Percentiles rank a stretch among this genome's conserved stretches.
phyloP scores from a whole-genome alignment of 2,113 vertebrate genomes.

The Misgurnus mizolepis region DNA sequence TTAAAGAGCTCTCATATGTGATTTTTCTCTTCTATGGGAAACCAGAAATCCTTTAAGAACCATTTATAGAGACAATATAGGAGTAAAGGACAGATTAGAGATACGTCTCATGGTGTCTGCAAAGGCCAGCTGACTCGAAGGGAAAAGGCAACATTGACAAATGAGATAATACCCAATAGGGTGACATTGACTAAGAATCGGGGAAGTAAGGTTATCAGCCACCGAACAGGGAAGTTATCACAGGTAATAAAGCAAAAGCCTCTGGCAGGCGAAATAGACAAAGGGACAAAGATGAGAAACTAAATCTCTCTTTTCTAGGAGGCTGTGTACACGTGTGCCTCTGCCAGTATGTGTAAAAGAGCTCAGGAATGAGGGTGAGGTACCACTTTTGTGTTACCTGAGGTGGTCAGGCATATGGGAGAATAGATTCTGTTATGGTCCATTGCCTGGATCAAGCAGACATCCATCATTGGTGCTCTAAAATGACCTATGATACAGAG shows the following conservation, averaged over 20 bases:
- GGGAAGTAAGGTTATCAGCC: conserved; percentile 60
- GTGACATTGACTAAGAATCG: conserved; percentile 65
- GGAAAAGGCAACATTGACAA: conserved; percentile 50
- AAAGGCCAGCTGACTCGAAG: conserved; percentile 25
- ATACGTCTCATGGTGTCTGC: neutral
- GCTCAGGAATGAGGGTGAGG: neutral
- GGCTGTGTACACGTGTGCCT: conserved; percentile 23
- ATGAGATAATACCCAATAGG: conserved; percentile 55
- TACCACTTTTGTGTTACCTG: neutral
- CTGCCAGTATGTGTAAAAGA: neutral
- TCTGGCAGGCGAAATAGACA: conserved; percentile 48
- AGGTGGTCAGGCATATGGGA: conserved; percentile 1
- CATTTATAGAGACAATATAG: neutral
- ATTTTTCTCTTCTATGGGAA: too few species aligned
- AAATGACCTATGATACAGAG: neutral
- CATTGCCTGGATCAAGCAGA: conserved; percentile 6
- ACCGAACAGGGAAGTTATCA: conserved; percentile 49
- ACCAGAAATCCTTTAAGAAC: neutral
- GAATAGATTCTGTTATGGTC: conserved; percentile 20
- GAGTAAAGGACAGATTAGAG: conserved; percentile 17
- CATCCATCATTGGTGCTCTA: conserved; percentile 22
- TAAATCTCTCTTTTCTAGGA: conserved; percentile 1
- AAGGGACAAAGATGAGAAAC: conserved; percentile 22
- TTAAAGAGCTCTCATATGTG: too few species aligned
- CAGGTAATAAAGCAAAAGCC: conserved; percentile 47